phyloP scores from a whole-genome alignment of 1,140 invertebrate species.

The Amyelois transitella region DNA sequence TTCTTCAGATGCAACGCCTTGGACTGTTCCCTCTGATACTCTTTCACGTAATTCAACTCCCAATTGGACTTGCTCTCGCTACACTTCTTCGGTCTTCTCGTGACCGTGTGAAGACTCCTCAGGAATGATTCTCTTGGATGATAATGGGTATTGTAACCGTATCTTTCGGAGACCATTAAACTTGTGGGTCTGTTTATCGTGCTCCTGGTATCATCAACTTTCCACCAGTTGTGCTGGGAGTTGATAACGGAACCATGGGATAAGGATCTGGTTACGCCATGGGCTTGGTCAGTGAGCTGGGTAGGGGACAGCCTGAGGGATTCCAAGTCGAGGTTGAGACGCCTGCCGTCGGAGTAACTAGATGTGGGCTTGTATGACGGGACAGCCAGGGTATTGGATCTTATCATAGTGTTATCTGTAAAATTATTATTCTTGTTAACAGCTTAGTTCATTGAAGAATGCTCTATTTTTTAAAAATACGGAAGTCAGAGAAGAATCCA shows the following conservation, averaged over 20 bases:
- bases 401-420: slow-evolving; percentile 70
- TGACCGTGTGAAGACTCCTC: slow-evolving; percentile 64
- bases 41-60: slow-evolving; percentile 67
- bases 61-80: slow-evolving; percentile 66
- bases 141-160: slow-evolving; percentile 39
- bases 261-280: slow-evolving; percentile 65
- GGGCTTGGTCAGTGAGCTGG: slow-evolving; percentile 53
- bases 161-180: slow-evolving; percentile 63
- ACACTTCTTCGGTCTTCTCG: slow-evolving; percentile 54
- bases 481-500: too few species aligned
- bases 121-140: slow-evolving; percentile 59
- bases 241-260: slow-evolving; percentile 70
- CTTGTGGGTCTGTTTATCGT: slow-evolving; percentile 61
- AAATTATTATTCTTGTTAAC: slow-evolving; percentile 11
- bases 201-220: slow-evolving; percentile 46
- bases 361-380: slow-evolving; percentile 65
- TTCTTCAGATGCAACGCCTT: slow-evolving; percentile 60
- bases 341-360: slow-evolving; percentile 48
- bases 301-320: slow-evolving; percentile 58
- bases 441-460: too few species aligned
- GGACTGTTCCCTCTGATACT: slow-evolving; percentile 63
- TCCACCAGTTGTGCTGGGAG: slow-evolving; percentile 62
- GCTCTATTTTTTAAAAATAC: too few species aligned
- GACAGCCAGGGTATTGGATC: slow-evolving; percentile 77
- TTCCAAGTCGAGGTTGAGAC: slow-evolving; percentile 55